A percentile compares a stretch with the other conserved stretches of the same genome.
Conservation (phyloP, 2,113 vertebrate genomes). For the Hypocryptadius cinnamomeus region DNA sequence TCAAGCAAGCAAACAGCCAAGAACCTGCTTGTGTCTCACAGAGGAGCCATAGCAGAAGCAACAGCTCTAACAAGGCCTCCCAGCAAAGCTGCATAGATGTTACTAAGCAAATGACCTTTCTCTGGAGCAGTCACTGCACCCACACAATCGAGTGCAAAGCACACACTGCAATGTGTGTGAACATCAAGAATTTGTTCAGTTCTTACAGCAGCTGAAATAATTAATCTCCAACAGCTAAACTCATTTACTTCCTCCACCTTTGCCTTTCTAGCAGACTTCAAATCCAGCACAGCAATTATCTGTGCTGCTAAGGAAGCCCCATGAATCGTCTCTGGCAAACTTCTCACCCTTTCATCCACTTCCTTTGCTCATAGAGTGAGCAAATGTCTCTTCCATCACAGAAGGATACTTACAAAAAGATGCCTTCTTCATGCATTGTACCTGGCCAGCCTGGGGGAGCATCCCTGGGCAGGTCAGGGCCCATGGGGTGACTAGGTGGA, state of each 20-base stretch:
- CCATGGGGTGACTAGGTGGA: neutral
- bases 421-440: neutral
- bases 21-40: neutral
- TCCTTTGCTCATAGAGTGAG: neutral
- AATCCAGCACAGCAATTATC: neutral
- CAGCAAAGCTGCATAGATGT: neutral
- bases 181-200: neutral
- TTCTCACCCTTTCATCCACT: neutral
- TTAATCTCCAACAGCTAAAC: constrained; percentile 2
- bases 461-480: neutral
- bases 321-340: neutral
- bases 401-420: neutral
- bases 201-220: constrained; percentile 13
- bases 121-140: neutral
- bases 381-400: neutral
- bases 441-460: neutral
- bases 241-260: neutral
- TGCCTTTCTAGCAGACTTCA: neutral
- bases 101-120: neutral
- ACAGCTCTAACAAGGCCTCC: neutral
- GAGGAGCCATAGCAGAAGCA: neutral
- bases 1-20: neutral
- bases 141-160: fast-evolving
- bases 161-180: neutral
- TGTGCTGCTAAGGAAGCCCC: neutral